Base-by-base conservation (phyloP, 2,113 vertebrate species). In the Gadus chalcogrammus region DNA sequence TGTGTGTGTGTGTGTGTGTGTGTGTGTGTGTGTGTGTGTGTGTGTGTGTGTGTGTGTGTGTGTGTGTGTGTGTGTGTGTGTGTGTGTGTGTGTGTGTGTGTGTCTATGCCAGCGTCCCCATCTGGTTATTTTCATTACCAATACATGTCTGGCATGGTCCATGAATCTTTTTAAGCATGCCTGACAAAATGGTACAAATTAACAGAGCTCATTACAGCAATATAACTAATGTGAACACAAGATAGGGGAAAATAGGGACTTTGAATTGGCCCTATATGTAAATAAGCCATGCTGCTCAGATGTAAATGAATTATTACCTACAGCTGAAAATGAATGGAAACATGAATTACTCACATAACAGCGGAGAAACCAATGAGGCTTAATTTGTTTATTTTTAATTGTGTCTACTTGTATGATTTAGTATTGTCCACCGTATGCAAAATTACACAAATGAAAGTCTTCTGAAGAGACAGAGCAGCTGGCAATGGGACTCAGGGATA, bases 131-230 rank as follows among this genome's bases (percentile, higher is more conserved):
- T 18, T 24, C 2, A 17, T n/a, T 77, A 63, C 24, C 38, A 69
- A 59, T 72, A 68, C 73, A 71, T 67, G 75, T 76, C 13, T 73
- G 66, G 73, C 68, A 64, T 74, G 71, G 72, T 65, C 76, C 68
- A 55, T 70, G 70, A 68, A 48, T 31, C 59, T 66, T 35, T 77
- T 81, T 84, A 69, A 87, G 79, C 66, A 72, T 11, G 13, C 20
- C 82, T 82, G 70, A 79, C 71, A 85, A 87, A 88, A 79, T 69
- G 72, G 68, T 78, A 78, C 82, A 88, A 84, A 88, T 84, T 62
- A 85, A 66, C 61, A 3, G 7, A 15, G 69, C 61, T 86, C 76
- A 71, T 87, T 78, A 82, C 15, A 3, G 56, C 31, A 58, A 22
- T 67, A 72, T 38, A 38, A n/a, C 73, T 73, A 71, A 85, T 80